Base-by-base conservation (phyloP, 2,797 vertebrate genomes). In the Scarus forsteni region DNA sequence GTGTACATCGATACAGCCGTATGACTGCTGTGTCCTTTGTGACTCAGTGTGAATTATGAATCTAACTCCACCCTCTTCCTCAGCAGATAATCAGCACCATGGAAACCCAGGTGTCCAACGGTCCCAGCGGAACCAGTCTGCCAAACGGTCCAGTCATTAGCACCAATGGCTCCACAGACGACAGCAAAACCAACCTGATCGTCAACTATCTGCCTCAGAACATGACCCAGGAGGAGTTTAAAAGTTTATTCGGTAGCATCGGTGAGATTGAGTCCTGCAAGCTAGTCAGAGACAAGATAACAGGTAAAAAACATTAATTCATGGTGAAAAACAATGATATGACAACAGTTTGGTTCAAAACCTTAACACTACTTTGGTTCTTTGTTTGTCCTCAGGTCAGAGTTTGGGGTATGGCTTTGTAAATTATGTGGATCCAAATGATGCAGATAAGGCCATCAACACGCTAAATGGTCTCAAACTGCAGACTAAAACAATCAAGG, bases 401-500 rank as follows among this genome's bases (percentile, higher is more conserved):
- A 99, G 97, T 92, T 93, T 98, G 88, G 97, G 97, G 72, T 99
- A 99, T 0, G 97, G 97, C 66, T 99, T 99, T 61, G 97, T 99
- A 88, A 99, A 99, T 91, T 99, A 99, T 1, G 97, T 98, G 60
- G 97, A 99, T 88, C 97, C 97, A 66, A 98, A 97, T 3, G 97
- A 99, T 10, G 97, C 97, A 0, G 97, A 98, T 90, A 97, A 98
- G 92, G 97, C 97, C 89, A 99, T 99, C 93, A 98, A 96, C 92
- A 98, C 97, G 60, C 96, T 99, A 80, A 99, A 98, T 43, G 97
- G 97, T 83, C 97, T 99, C 80, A 98, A 98, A 88, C 92, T 99
- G 85, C 97, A 99, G 90, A 99, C 97, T 70, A 99, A 99, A 95
- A 98, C 97, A 93, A 99, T 98, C 94, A 99, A 99, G 97, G 97